Percentiles rank a stretch among this genome's conserved stretches.
phyloP scores from a whole-genome alignment of 2,888 invertebrate genomes.

The Pandemis cinnamomeana region DNA sequence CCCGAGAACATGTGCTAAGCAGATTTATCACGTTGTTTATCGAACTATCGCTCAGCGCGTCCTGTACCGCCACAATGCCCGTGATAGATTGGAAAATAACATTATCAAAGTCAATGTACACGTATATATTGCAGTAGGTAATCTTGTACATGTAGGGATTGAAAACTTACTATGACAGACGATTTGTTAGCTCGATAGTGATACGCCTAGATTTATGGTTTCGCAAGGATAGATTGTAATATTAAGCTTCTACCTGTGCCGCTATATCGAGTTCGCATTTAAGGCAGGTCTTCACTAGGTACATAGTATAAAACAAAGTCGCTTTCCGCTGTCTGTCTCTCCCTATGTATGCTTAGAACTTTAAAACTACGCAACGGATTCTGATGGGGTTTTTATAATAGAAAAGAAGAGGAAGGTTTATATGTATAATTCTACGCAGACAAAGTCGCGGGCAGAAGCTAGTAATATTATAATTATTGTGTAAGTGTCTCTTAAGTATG shows the following conservation, averaged over 20 bases:
- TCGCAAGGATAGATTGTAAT: neutral
- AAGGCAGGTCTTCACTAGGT: neutral
- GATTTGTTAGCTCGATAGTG: slow-evolving; percentile 21
- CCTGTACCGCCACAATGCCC: slow-evolving; percentile 48
- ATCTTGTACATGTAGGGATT: neutral
- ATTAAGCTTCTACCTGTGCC: neutral
- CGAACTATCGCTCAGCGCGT: slow-evolving; percentile 47
- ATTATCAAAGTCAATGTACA: slow-evolving; percentile 54
- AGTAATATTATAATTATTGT: too few species aligned
- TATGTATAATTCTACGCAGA: too few species aligned
- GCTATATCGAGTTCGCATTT: slow-evolving; percentile 4
- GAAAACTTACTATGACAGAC: slow-evolving; percentile 7
- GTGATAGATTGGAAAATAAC: slow-evolving; percentile 69
- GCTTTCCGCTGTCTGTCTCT: too few species aligned
- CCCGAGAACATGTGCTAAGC: slow-evolving; percentile 18
- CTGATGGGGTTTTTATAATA: too few species aligned
- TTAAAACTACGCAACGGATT: too few species aligned
- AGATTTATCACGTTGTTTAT: slow-evolving; percentile 43
- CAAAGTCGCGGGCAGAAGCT: too few species aligned
- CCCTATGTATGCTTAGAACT: too few species aligned
- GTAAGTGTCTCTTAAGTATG: too few species aligned
- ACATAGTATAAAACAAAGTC: too few species aligned
- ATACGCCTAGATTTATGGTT: slow-evolving; percentile 13
- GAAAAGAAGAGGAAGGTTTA: too few species aligned
- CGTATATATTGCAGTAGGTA: neutral